These are phyloP conservation scores for Tangara arthus DNA, from an alignment of 2,797 vertebrate genomes.

Conservation along the genomic window DNA sequence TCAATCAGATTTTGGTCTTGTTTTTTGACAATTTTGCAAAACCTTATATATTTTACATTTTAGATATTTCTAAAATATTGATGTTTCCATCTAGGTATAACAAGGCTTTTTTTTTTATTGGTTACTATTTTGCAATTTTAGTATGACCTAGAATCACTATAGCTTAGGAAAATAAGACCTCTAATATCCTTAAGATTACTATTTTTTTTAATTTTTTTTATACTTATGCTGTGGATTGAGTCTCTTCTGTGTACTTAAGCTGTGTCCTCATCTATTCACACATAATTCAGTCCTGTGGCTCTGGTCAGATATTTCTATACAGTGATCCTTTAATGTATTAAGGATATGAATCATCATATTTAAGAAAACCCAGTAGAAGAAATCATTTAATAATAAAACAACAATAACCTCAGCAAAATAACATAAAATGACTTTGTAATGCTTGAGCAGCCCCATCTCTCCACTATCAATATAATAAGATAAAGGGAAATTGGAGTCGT, in stretches of 20 bases:
- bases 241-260: neutral
- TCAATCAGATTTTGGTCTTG: neutral
- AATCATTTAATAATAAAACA: slow-evolving; percentile 21
- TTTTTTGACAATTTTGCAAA: neutral
- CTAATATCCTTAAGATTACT: neutral
- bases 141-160: neutral
- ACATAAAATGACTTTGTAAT: slow-evolving; percentile 1
- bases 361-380: neutral
- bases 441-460: slow-evolving; percentile 34
- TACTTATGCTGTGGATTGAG: neutral
- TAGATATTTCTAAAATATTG: neutral
- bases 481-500: neutral
- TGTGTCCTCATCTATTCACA: neutral
- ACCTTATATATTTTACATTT: neutral
- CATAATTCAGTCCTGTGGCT: neutral
- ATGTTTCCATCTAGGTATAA: neutral
- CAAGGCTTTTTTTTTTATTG: neutral
- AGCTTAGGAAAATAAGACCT: neutral
- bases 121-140: neutral
- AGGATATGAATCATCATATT: neutral
- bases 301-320: neutral
- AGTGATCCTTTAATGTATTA: neutral
- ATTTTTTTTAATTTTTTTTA: neutral
- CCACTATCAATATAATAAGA: neutral
- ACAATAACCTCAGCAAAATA: neutral